Evolutionary conservation across 1,140 invertebrate species (phyloP).

Genomic region (Teleopsis dalmanni): DNA sequence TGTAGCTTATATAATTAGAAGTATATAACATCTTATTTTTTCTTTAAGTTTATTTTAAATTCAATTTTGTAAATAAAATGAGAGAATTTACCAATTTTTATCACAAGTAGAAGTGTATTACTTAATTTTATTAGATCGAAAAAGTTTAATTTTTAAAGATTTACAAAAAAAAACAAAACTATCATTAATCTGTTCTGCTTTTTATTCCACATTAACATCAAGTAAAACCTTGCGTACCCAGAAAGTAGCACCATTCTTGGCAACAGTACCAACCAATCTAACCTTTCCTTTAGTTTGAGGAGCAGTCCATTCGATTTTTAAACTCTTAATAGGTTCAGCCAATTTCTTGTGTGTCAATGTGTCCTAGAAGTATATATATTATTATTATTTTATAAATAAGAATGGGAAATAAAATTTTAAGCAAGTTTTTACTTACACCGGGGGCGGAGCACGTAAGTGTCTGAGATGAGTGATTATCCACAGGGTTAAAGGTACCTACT

Average conservation of each 20-base stretch:
- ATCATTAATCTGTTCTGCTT: too few relatives aligned
- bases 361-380: slow-evolving; percentile 14
- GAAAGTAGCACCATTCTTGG: slow-evolving; percentile 41
- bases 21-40: too few relatives aligned
- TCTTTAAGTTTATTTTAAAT: too few relatives aligned
- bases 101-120: too few relatives aligned
- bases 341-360: slow-evolving; percentile 42
- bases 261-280: slow-evolving; percentile 43
- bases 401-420: background rate
- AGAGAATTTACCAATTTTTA: too few relatives aligned
- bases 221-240: slow-evolving; percentile 41
- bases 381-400: background rate
- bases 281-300: slow-evolving; percentile 38
- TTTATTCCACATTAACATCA: slow-evolving; percentile 13
- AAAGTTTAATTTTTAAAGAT: too few relatives aligned
- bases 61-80: too few relatives aligned
- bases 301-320: slow-evolving; percentile 42
- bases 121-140: too few relatives aligned
- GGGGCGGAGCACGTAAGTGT: slow-evolving; percentile 25
- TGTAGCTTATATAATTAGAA: too few relatives aligned
- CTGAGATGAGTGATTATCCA: slow-evolving; percentile 27
- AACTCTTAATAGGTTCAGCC: slow-evolving; percentile 23
- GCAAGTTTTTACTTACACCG: slow-evolving; percentile 11
- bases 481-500: slow-evolving; percentile 28
- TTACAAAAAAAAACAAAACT: slow-evolving; percentile 4